Conservation (phyloP, 53 echinoderm and acorn worm species). For the Pentamera pediparva region DNA sequence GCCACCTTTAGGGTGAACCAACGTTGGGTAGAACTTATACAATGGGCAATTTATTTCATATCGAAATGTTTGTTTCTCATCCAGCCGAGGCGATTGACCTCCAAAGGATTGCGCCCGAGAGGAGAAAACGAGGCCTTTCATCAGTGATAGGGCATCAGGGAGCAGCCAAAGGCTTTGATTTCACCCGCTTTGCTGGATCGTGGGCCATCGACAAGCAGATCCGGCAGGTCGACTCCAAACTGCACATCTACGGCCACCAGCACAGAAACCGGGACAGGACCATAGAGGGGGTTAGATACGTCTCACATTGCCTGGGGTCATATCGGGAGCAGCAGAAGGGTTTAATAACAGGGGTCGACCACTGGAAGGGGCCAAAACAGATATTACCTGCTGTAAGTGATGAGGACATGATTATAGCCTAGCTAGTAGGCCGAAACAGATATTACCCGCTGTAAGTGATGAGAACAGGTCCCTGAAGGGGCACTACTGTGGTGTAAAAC, state of each 20-base stretch:
- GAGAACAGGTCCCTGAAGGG: no score
- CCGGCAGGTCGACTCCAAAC: conserved; percentile 46
- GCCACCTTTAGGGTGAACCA: no score
- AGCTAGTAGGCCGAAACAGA: conserved; percentile 96
- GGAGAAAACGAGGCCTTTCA: conserved; percentile 51
- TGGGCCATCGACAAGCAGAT: conserved; percentile 67
- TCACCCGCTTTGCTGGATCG: conserved; percentile 92
- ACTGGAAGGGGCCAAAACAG: conserved; percentile 97
- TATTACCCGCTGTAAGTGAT: conserved; percentile 70
- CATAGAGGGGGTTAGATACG: conserved; percentile 77
- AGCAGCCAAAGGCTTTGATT: conserved; percentile 82
- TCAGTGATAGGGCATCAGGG: conserved; percentile 67
- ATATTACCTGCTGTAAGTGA: conserved; percentile 80
- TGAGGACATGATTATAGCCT: no score
- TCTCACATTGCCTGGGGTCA: conserved; percentile 92
- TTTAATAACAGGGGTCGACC: conserved; percentile 61
- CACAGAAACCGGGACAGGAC: conserved; percentile 89
- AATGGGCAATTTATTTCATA: neutral
- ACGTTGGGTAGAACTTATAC: no score
- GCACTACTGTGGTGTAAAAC: no score
- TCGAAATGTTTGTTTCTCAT: neutral
- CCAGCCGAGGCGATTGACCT: conserved; percentile 55
- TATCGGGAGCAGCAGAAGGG: conserved; percentile 74
- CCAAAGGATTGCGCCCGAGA: conserved; percentile 43
- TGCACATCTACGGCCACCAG: conserved; percentile 94